Base-by-base conservation (phyloP, 2,888 invertebrate species). In the Andricus curvator region DNA sequence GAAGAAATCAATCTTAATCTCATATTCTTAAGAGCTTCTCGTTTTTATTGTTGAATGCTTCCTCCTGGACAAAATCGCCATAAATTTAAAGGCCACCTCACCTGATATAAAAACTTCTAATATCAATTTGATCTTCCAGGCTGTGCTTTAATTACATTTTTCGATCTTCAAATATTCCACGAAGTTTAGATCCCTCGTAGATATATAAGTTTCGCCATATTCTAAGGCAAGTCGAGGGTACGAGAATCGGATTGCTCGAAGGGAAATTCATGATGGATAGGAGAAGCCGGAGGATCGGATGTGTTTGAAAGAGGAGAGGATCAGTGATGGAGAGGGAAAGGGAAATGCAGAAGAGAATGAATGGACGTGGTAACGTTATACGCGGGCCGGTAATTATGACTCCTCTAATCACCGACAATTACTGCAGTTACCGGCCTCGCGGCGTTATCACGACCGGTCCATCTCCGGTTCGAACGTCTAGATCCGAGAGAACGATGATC, bases 361-460 rank as follows among this genome's bases (percentile, higher is more conserved):
- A 91, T 89, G 88, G 87, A 89, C 88, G 85, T 83, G 87, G 86
- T 87, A 89, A 88, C 88, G 88, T 88, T 88, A 88, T 86, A 88
- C 87, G 86, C 83, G 87, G 88, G 84, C 87, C 86, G 86, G 88
- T 89, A 90, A 91, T 91, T 91, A 91, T 91, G 91, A 91, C 89
- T 91, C 89, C 90, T 90, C 90, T 91, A 91, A 91, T 91, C 90
- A 91, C 88, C 90, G 90, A 89, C 90, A 90, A 91, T 92, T 91
- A 92, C 89, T 88, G 90, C 89, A 90, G 90, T 91, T 90, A 91
- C 91, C 90, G 88, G 88, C 86, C 89, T 88, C 88, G 87, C 88
- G 90, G 88, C 88, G 88, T 89, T 91, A 91, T 91, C 89, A 88
- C 89, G 87, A 89, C 87, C 89, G 89, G 90, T 89, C 87, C 88